phyloP scores from a whole-genome alignment of 2,113 vertebrate species.

The Sialia sialis region DNA sequence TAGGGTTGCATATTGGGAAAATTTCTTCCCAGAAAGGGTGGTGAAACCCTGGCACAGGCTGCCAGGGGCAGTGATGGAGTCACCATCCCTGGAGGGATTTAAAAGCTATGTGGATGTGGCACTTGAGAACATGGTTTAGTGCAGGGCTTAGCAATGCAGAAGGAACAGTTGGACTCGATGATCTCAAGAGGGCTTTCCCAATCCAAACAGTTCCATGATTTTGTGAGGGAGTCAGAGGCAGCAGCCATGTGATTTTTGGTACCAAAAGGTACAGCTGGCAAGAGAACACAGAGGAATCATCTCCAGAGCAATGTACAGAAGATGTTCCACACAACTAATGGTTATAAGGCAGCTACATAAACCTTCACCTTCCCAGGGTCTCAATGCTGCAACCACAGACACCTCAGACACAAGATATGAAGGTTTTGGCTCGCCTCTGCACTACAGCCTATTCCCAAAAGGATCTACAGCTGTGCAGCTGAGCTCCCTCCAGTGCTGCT shows the following conservation, averaged over 20 bases:
- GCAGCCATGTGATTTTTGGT: neutral
- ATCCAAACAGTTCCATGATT: neutral
- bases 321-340: neutral
- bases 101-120: neutral
- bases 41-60: neutral
- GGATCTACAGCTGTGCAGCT: neutral
- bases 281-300: neutral
- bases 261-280: neutral
- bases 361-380: neutral
- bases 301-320: neutral
- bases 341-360: neutral
- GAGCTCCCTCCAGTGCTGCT: neutral
- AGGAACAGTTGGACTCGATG: neutral
- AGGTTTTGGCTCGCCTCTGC: neutral
- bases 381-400: rapidly evolving
- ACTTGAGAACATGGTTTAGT: neutral
- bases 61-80: neutral
- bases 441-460: neutral
- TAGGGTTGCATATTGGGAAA: neutral
- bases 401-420: neutral
- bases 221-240: neutral
- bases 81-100: neutral
- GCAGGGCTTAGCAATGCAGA: neutral
- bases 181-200: neutral
- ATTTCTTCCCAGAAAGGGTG: neutral